Percentiles rank a stretch among this genome's conserved stretches.
These are phyloP conservation scores for Myrmecophaga tridactyla DNA, from an alignment of 2,113 vertebrate species.

Conservation along the genomic window DNA sequence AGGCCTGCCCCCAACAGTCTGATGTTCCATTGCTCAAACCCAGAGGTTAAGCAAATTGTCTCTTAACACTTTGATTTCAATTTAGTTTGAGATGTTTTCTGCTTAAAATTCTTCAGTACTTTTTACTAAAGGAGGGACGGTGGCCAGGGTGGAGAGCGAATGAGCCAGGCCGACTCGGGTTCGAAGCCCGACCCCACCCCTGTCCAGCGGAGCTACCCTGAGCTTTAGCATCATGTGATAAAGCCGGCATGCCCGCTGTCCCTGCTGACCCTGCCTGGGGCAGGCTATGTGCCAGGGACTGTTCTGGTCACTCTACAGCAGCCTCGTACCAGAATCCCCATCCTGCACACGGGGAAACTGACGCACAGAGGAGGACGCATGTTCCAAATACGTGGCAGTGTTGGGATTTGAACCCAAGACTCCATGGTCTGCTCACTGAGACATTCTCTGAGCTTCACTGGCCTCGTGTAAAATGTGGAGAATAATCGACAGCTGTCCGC, in stretches of 20 bases:
- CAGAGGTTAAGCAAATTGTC: background rate
- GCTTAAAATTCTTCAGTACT: background rate
- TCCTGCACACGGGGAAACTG: background rate
- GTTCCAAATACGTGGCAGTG: background rate
- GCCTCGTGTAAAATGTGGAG: background rate
- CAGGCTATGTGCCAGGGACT: background rate
- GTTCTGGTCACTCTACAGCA: background rate
- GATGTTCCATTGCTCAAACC: rapidly evolving
- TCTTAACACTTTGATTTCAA: background rate
- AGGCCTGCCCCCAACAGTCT: no score
- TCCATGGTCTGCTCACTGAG: background rate
- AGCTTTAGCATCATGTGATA: background rate
- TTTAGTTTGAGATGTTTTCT: background rate
- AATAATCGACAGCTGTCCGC: rapidly evolving
- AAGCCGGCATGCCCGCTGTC: no score
- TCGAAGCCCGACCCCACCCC: background rate
- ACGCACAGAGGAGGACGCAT: background rate
- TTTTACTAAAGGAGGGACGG: background rate
- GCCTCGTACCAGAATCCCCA: no score
- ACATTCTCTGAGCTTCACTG: background rate
- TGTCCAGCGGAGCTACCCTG: background rate
- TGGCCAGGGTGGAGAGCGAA: background rate
- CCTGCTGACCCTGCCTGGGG: no score
- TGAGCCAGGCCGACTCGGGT: background rate
- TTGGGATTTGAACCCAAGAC: background rate